Percentiles rank a stretch among this genome's conserved stretches.
These are phyloP conservation scores for Accipiter virgatus DNA, from an alignment of 2,113 vertebrate species.

Conservation along the genomic window DNA sequence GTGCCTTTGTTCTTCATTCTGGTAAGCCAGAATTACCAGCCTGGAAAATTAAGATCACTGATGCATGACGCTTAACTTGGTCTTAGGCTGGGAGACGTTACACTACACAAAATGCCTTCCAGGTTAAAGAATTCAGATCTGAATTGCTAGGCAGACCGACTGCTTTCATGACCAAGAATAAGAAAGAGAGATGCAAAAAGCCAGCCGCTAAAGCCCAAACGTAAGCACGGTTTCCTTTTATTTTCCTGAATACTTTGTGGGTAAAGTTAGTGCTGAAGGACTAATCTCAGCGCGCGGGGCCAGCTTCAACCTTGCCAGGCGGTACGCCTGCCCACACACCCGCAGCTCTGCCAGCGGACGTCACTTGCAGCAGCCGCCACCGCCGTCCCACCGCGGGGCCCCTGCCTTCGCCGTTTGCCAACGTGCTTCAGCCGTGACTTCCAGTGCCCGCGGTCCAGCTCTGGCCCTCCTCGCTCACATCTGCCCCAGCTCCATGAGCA, in stretches of 20 bases:
- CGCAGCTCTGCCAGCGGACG: not conserved
- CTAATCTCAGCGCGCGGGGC: not conserved
- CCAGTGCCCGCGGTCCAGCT: not conserved
- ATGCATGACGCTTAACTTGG: not conserved
- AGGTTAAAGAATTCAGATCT: constrained; percentile 14
- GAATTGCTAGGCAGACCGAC: not conserved
- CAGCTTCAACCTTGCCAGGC: not conserved
- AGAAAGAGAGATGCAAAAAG: constrained; percentile 11
- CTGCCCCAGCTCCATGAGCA: not conserved
- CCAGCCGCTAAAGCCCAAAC: not conserved
- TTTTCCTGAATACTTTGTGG: constrained; percentile 38
- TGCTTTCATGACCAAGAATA: constrained; percentile 49
- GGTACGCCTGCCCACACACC: not conserved
- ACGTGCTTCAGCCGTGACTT: rapidly evolving
- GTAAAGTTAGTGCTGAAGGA: not conserved
- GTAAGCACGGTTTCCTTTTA: constrained; percentile 24
- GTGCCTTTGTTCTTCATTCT: not conserved
- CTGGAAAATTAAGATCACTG: constrained; percentile 3
- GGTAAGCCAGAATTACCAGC: not conserved
- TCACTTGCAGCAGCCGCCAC: not conserved
- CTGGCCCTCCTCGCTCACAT: not conserved
- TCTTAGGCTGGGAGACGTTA: not conserved
- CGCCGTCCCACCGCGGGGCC: not conserved
- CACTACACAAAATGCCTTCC: constrained; percentile 22
- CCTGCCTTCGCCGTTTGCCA: not conserved